Evolutionary conservation across 2,113 vertebrate genomes (phyloP).

Genomic region (Epinephelus fuscoguttatus): DNA sequence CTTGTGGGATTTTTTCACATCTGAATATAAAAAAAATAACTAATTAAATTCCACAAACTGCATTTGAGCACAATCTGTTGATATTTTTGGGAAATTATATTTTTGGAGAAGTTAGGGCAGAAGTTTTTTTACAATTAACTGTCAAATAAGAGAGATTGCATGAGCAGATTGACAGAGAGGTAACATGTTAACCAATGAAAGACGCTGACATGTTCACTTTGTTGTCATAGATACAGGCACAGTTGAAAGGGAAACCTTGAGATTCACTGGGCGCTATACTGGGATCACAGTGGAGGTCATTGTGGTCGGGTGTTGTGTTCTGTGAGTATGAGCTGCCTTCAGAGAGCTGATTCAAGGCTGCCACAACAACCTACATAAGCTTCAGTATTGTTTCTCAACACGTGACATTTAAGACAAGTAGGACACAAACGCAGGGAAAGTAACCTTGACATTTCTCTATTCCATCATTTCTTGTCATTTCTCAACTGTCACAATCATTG

Average conservation of each 20-base stretch:
- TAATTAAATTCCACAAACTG: not conserved
- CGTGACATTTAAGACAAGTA: too few relatives aligned
- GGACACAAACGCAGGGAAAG: not conserved
- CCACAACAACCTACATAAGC: not conserved
- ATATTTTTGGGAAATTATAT: not conserved
- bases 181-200: not conserved
- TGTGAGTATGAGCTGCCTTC: not conserved
- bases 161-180: not conserved
- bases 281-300: not conserved
- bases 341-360: not conserved
- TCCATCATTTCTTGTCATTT: not conserved
- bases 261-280: not conserved
- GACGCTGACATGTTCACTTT: not conserved
- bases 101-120: not conserved
- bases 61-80: constrained; percentile 19
- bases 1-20: not conserved
- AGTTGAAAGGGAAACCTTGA: not conserved
- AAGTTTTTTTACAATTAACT: not conserved
- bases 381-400: not conserved
- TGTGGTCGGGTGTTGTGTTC: not conserved
- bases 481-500: not conserved
- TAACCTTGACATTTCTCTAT: not conserved
- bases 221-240: not conserved
- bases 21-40: not conserved
- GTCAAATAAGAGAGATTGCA: not conserved